Evolutionary conservation across 2,888 invertebrate genomes (phyloP), one percentile per base, ranked within the genome.

Genomic region (Plebejus anna): DNA sequence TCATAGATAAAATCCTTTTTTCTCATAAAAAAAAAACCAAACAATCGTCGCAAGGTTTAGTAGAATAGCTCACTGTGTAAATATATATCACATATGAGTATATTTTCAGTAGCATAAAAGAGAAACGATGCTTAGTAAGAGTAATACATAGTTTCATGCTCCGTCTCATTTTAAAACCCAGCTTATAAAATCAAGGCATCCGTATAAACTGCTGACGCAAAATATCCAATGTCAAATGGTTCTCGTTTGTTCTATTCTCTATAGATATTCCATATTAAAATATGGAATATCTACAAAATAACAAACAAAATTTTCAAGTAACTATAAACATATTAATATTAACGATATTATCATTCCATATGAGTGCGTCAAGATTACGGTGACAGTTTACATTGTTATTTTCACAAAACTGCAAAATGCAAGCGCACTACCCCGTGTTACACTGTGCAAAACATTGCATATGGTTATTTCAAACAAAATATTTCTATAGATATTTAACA

Each of bases 111-210:
- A 1, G 11, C 61, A 66, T 36, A 13, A 66, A 66, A 66, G 32
- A 66, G 66, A 66, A 66, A 66, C 66, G 36, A 66, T 66, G 66
- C 66, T 66, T 66, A n/a, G n/a, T n/a, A 32, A 61, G 7, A 61
- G 28, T 61, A 9, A 32, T 66, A 28, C 1, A 22, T 22, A 22
- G 22, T 66, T 66, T 66, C 4, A 32, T 66, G 32, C 61, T 66
- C 28, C 11, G 32, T 6, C 28, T 66, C 66, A 11, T 32, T 32
- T 66, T 32, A 66, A 66, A 66, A 32, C 22, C 28, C 28, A 32
- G 16, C 13, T 32, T 36, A 66, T 2, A 1, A 28, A 61, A 61
- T 61, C 28, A 61, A 9, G 9, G 11, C 11, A 61, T 22, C 22
- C 22, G 0, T 22, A 22, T 22, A 22, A 22, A 22, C 22, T 22